Base-by-base conservation (phyloP, 2,797 vertebrate species). In the Botia kubotai region DNA sequence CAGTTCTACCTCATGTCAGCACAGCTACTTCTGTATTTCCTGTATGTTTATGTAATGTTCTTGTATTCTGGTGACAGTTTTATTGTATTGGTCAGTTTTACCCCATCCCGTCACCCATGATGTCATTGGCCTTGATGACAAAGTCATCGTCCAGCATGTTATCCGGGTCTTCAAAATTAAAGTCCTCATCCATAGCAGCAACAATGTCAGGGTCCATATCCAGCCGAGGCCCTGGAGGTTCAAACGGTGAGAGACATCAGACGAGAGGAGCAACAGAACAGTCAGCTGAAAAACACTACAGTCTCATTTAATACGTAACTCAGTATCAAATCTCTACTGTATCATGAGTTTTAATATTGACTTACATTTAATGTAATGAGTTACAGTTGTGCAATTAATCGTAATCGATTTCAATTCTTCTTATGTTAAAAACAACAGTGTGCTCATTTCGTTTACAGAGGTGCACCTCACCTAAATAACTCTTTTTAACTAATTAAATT, bases 141-240 rank as follows among this genome's bases (percentile, higher is more conserved):
- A 99, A 99, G 90, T 98, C 97, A 63, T 99, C 98, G 0, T 99
- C 97, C 82, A 99, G 92, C 53, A 96, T 63, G 90, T 98, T 98
- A 84, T 97, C 91, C 10, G 97, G 97, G 91, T 98, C 88, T 0
- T 96, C 93, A 72, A 93, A 99, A 89, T 99, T 93, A 86, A 99
- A 99, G 89, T 98, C 98, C 66, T 98, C 97, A 84, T 99, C 98
- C 14, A 99, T 94, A 17, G 95, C 98, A 0, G 97, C 97, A 71
- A 98, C 95, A 50, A 99, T 96, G 88, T 99, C 98, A 0, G 98
- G 97, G 88, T 99, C 98, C 94, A 99, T 94, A 91, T 99, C 98
- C 65, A 97, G 88, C 6, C 96, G 92, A 0, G 97, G 97, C 16
- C 97, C 98, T 99, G 88, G 1, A 8, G 50, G 58, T n/a, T 14